Percentiles rank a stretch among this genome's conserved stretches.
These are phyloP conservation scores for Agrilus mali DNA, from an alignment of 2,888 invertebrate genomes.

Conservation along the genomic window DNA sequence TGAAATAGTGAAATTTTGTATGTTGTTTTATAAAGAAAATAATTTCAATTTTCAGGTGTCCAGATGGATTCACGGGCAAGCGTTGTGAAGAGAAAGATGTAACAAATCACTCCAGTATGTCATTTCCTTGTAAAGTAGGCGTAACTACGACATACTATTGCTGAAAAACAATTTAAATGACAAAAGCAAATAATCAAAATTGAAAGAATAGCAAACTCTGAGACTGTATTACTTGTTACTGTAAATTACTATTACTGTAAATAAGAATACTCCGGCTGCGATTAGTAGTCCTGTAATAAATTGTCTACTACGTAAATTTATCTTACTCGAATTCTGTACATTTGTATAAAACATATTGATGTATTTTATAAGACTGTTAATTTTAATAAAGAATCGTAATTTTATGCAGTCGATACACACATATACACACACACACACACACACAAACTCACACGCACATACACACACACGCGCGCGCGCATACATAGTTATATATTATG, in stretches of 20 bases:
- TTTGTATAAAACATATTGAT: conserved; percentile 18
- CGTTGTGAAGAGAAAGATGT: conserved; percentile 72
- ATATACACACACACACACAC: too few species aligned
- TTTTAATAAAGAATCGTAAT: conserved; percentile 12
- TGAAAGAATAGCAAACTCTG: too few species aligned
- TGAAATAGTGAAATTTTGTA: too few species aligned
- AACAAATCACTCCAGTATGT: conserved; percentile 61
- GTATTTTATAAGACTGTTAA: conserved; percentile 20
- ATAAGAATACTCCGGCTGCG: too few species aligned
- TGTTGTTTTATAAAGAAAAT: conserved; percentile 1
- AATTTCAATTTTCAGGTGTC: conserved; percentile 48
- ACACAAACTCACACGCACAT: too few species aligned
- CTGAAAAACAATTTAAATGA: conserved; percentile 24
- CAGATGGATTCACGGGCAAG: conserved; percentile 66
- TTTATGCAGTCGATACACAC: conserved; percentile 7
- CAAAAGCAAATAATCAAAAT: too few species aligned
- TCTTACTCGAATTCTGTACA: conserved; percentile 16
- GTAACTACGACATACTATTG: conserved; percentile 66
- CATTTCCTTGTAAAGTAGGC: conserved; percentile 68
- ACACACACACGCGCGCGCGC: too few species aligned
- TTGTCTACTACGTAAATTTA: not conserved
- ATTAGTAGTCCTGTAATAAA: too few species aligned
- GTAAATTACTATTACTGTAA: too few species aligned
- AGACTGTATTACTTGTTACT: too few species aligned
- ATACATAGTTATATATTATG: too few species aligned